Base-by-base conservation (phyloP, 2,113 vertebrate species). In the Anas platyrhynchos region DNA sequence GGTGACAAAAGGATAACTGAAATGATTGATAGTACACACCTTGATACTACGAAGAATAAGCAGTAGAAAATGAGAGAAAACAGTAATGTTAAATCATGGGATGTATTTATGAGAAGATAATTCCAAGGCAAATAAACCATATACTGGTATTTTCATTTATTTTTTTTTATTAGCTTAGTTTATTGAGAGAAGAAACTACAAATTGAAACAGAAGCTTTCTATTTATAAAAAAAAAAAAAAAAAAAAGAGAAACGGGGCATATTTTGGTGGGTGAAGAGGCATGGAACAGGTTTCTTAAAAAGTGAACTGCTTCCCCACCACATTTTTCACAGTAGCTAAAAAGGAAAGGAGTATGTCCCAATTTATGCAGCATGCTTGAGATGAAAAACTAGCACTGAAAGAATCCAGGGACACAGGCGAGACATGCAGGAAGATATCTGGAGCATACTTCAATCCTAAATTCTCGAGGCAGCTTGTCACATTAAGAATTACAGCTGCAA, bases 241-340 rank as follows among this genome's bases (percentile, higher is more conserved):
- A 41, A 13, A 11, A 13, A 11, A 41, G 26, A 31, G 7, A 95
- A 93, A 72, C 4, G 4, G 3, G 69, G 8, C 4, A 25, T 17
- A 36, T 32, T 27, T 29, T 2, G 23, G 18, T 7, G 25, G 7
- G 0, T 2, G 4, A 2, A 4, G 9, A 3, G 9, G 10, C 29
- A 92, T 22, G 18, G 52, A 93, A 74, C 1, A 4, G 21, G 6
- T 9, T 68, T 65, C 32, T 48, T 26, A 65, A 76, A 43, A 52
- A 13, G 3, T 16, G 20, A 91, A n/a, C 4, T 8, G 11, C 31
- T 83, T 69, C 31, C 17, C 29, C 8, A 58, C 7, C 29, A 18
- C 2, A 2, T 61, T 65, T 2, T 6, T 43, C 20, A 48, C 20
- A 17, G 13, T 7, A 77, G 4, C 10, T 12, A 34, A 82, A 83